phyloP scores from a whole-genome alignment of 2,888 invertebrate genomes.

The Dryococelus australis region DNA sequence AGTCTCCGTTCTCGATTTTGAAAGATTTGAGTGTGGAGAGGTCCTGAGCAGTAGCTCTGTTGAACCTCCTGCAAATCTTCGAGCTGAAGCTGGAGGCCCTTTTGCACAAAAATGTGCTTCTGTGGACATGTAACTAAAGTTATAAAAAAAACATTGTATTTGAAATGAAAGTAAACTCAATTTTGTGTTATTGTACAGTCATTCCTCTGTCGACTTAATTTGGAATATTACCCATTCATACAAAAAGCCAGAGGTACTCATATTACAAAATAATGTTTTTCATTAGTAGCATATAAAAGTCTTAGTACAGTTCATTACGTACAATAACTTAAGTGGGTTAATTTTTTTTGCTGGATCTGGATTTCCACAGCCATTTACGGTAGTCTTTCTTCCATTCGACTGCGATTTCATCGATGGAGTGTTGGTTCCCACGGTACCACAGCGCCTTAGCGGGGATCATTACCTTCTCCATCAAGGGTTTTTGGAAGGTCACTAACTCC shows the following conservation, averaged over 20 bases:
- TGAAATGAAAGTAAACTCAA: too few relatives aligned
- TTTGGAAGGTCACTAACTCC: slow-evolving; percentile 52
- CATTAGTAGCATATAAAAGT: too few relatives aligned
- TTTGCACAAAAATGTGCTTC: not conserved
- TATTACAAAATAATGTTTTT: too few relatives aligned
- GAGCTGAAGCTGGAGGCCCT: not conserved
- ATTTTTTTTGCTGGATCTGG: not conserved
- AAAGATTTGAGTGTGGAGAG: slow-evolving; percentile 89
- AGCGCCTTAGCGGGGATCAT: slow-evolving; percentile 52
- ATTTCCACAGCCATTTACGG: slow-evolving; percentile 71
- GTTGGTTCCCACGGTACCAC: slow-evolving; percentile 48
- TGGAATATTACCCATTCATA: too few relatives aligned
- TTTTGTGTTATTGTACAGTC: too few relatives aligned
- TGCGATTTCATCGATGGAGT: slow-evolving; percentile 65
- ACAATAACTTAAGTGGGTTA: too few relatives aligned
- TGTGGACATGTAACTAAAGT: too few relatives aligned
- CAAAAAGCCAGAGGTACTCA: too few relatives aligned
- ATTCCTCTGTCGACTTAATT: too few relatives aligned
- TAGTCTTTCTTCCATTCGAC: slow-evolving; percentile 75
- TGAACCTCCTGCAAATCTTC: not conserved
- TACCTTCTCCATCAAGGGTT: not conserved
- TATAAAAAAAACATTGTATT: too few relatives aligned
- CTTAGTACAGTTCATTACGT: too few relatives aligned
- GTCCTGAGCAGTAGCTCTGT: slow-evolving; percentile 16
- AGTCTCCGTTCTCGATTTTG: slow-evolving; percentile 76